Conservation (phyloP, 2,113 vertebrate genomes). For the Microcebus murinus region DNA sequence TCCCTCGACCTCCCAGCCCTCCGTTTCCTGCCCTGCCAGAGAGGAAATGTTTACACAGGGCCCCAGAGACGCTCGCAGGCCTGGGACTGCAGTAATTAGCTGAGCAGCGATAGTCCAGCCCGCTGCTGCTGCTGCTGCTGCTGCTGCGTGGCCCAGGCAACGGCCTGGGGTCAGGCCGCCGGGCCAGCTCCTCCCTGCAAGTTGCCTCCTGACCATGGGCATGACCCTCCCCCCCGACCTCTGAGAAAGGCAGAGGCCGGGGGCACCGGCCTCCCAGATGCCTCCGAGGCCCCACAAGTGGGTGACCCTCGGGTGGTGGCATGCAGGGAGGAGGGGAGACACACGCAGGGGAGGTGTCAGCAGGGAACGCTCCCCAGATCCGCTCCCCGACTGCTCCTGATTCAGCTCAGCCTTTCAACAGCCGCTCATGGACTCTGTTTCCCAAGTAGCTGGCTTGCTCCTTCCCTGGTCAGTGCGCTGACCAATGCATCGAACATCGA, state of each 20-base stretch:
- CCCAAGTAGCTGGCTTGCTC: background rate
- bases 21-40: constrained; percentile 67
- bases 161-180: constrained; percentile 46
- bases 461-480: background rate
- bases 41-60: constrained; percentile 68
- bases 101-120: background rate
- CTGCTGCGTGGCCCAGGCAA: background rate
- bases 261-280: background rate
- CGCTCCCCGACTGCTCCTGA: accelerated
- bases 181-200: background rate
- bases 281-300: background rate
- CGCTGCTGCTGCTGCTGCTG: background rate
- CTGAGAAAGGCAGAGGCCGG: background rate
- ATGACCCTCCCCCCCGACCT: background rate
- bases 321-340: background rate
- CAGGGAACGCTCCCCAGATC: background rate
- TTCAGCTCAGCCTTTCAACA: background rate
- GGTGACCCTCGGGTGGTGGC: background rate
- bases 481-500: background rate
- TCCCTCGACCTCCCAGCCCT: constrained; percentile 64
- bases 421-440: background rate
- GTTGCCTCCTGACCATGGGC: background rate
- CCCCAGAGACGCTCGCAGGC: constrained; percentile 47
- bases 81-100: constrained; percentile 51
- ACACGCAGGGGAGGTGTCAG: accelerated